These are phyloP conservation scores for Catharus minimus DNA, from an alignment of 2,113 vertebrate genomes.

Conservation along the genomic window DNA sequence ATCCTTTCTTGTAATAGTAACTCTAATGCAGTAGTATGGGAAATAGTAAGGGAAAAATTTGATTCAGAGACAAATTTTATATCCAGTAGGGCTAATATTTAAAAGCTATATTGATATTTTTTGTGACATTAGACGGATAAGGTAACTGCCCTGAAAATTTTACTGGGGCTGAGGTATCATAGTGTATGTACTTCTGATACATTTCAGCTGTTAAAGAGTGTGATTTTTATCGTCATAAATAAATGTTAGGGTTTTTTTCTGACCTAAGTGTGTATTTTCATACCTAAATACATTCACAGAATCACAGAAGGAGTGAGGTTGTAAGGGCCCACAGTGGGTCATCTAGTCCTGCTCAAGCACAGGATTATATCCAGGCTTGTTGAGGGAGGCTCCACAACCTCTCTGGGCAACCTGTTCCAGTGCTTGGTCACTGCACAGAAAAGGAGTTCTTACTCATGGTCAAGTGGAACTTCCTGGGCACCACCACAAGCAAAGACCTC, in stretches of 20 bases:
- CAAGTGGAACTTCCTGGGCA: neutral
- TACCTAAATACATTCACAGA: neutral
- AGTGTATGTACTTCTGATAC: neutral
- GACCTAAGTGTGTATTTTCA: neutral
- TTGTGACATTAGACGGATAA: neutral
- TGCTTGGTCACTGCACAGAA: neutral
- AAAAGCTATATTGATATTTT: neutral
- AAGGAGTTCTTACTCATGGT: neutral
- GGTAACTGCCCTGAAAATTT: neutral
- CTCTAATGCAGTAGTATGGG: neutral
- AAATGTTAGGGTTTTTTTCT: neutral
- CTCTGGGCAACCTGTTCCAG: neutral
- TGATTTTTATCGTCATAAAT: neutral
- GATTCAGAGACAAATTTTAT: neutral
- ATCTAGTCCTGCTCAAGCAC: neutral
- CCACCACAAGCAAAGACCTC: accelerated
- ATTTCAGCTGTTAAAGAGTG: neutral
- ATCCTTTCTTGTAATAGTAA: neutral
- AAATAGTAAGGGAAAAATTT: neutral
- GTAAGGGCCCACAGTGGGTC: neutral
- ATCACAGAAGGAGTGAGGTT: neutral
- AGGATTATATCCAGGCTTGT: neutral
- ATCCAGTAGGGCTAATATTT: neutral
- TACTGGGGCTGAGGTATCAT: neutral
- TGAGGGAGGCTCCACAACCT: neutral